Conservation (phyloP, 2,797 vertebrate genomes). For the Platalea minor region DNA sequence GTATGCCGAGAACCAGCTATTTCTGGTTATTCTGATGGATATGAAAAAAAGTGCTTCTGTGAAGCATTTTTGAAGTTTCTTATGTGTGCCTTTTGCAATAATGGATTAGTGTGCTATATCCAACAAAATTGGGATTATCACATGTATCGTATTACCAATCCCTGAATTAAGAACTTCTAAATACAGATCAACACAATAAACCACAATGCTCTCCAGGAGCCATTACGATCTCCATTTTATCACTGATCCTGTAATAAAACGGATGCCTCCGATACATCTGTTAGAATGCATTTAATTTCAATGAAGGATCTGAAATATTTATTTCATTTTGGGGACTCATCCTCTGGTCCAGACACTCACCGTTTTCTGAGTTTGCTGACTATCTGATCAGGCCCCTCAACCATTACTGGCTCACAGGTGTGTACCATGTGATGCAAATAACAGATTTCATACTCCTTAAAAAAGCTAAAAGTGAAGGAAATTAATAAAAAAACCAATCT, state of each 20-base stretch:
- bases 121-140: not conserved
- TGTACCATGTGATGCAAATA: conserved; percentile 20
- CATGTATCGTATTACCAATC: not conserved
- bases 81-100: not conserved
- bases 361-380: not conserved
- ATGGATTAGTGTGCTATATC: not conserved
- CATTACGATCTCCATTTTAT: not conserved
- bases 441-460: conserved; percentile 31
- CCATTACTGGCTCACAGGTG: conserved; percentile 14
- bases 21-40: not conserved
- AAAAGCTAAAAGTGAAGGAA: conserved; percentile 48
- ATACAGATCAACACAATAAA: not conserved
- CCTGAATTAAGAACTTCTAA: conserved; percentile 17
- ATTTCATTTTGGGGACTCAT: not conserved
- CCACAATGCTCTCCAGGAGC: not conserved
- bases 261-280: not conserved
- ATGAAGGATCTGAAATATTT: not conserved
- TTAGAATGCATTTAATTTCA: not conserved
- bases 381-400: not conserved
- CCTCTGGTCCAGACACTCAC: not conserved
- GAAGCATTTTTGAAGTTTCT: not conserved
- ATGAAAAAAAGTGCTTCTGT: not conserved
- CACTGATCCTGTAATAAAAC: not conserved
- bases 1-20: not conserved
- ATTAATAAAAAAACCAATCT: conserved; percentile 40